Evolutionary conservation across 2,797 vertebrate species (phyloP), one percentile per base, ranked within the genome.

Genomic region (Squalus acanthias): DNA sequence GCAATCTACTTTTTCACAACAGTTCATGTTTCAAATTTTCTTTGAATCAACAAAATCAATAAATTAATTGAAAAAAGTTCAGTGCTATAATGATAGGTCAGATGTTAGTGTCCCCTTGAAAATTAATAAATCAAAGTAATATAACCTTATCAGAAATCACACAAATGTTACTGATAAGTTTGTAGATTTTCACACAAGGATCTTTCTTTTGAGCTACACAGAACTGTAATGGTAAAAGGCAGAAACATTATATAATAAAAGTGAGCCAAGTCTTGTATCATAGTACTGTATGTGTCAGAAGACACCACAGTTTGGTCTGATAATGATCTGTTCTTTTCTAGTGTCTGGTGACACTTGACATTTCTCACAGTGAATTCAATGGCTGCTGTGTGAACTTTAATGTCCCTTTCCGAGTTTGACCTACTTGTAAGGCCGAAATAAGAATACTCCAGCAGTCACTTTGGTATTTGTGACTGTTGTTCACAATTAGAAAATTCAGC

Each of bases 281-380:
- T 82, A 1, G 63, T 10, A 46, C n/a, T 24, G 20, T 46, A 93
- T 13, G 8, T 67, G 33, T 57, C 91, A 69, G n/a, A 46, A 39
- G 20, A 46, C 46, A 67, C 20, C 69, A 50, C 91, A 46, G n/a
- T 65, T 33, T 65, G 60, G 17, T 93, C 91, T 93, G 63, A 93
- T 93, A 93, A 93, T 13, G 17, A 69, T 69, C 91, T 69, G 6
- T 69, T 63, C 57, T 60, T 91, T 91, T 69, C 63, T 69, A 65
- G 33, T 93, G 69, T 67, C 65, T 93, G 0, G 22, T 46, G 91
- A 69, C 91, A 69, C 0, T 93, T 93, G 91, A 67, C 60, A 22
- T 92, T 92, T 67, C 57, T 67, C 91, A 93, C 91, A 69, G 91
- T 69, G 91, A 67, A 39, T 33, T 93, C 91, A 67, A 93, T 93